Evolutionary conservation across 2,888 invertebrate genomes (phyloP), one percentile per base, ranked within the genome.

Genomic region (Dinocampus coccinellae): DNA sequence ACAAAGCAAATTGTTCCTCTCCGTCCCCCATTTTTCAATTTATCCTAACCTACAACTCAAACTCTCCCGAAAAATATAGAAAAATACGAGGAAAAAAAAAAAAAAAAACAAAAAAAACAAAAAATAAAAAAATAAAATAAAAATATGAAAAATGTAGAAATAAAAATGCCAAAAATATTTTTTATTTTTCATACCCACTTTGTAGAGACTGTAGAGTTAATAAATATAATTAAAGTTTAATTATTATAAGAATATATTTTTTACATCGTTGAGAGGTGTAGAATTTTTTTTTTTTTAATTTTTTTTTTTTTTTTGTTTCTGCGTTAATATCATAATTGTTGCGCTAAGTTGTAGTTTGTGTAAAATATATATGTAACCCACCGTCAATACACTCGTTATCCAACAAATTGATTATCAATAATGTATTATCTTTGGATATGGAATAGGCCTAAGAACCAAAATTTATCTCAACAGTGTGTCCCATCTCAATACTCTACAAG

Each of bases 121-220:
- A 73, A 70, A 75, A 69, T 66, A 34, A 55, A 64, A 61, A 75
- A 75, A 71, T 72, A 72, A 75, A 75, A 75, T 7, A 29, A 29
- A 55, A 16, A 24, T 11, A 22, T 39, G 74, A 67, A 73, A 69
- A 75, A 69, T 66, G 53, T 60, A 66, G 64, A 75, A 75, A 71
- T 73, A 73, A 76, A 76, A 75, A 73, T 72, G 72, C 76, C 76
- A 76, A 76, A 77, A 78, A 79, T 79, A 78, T 81, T 80, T 79
- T 80, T 80, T 78, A 72, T 81, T 79, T 78, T 80, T 79, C 79
- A 80, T 78, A 78, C 75, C 78, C 77, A 76, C 72, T 73, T 36
- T 70, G 71, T 78, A 77, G 71, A 74, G 71, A 74, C 72, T 63
- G 74, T 76, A 76, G 62, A 65, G 64, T 66, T 52, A 75, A 76